Base-by-base conservation (phyloP, 1,140 invertebrate species). In the Drosophila burlai region DNA sequence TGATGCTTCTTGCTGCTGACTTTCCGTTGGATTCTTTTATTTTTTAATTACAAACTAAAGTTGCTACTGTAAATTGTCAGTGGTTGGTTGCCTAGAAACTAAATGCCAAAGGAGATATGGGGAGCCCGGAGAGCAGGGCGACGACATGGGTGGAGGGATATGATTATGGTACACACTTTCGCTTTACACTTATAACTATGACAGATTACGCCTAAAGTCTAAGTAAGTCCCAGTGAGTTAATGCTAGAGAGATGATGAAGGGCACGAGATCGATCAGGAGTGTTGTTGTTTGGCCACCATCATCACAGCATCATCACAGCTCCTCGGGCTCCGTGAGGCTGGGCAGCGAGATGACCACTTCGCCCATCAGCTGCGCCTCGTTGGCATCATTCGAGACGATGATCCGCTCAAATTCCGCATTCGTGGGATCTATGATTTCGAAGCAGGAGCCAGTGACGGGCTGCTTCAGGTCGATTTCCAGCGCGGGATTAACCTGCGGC, bases 331-430 rank as follows among this genome's bases (percentile, higher is more conserved):
- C 71, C 15, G 40, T 40, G 4, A 89, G 50, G 57, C 66, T 84
- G 24, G 91, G 91, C 65, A 92, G 46, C 29, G 91, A 92, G 55
- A 92, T 92, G 36, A 91, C 59, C 38, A 92, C 91, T 49, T 92
- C 87, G 24, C 91, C 91, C 11, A 91, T 45, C 1, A 81, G 34
- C 46, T 81, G 72, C 18, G 87, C 73, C 52, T 92, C 87, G 36
- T 79, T 71, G 13, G 81, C 58, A 83, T 92, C 82, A 26, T 86
- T 92, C 9, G 91, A 86, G 7, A 92, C 91, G 26, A 92, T 81
- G 21, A 92, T 80, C 18, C 91, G 75, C 50, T 86, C 77, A 18
- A 63, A 82, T 11, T 91, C 74, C 2, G 34, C 26, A 26, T 83
- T 77, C 10, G 76, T 84, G 5, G 84, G 85, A 54, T 89, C 85